phyloP scores from a whole-genome alignment of 2,797 vertebrate genomes.

The Phaenicophaeus curvirostris region DNA sequence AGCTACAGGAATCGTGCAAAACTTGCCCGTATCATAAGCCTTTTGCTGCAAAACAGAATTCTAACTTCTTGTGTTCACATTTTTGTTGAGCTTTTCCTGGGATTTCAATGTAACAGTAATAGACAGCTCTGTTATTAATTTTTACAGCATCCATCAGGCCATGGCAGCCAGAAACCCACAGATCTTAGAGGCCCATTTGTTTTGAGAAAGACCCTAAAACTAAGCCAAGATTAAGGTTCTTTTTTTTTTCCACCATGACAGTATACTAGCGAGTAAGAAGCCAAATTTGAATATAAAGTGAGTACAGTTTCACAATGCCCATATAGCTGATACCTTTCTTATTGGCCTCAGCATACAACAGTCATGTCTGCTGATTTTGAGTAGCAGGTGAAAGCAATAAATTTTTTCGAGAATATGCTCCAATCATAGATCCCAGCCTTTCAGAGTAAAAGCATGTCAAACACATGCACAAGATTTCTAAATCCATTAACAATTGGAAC shows the following conservation, averaged over 20 bases:
- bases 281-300: not conserved
- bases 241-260: not conserved
- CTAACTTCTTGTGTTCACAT: not conserved
- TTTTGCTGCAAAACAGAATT: not conserved
- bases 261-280: not conserved
- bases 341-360: not conserved
- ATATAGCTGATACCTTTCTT: not conserved
- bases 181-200: not conserved
- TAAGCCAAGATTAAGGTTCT: not conserved
- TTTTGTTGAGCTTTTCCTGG: not conserved
- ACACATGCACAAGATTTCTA: constrained; percentile 14
- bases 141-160: not conserved
- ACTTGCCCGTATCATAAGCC: not conserved
- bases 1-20: not conserved
- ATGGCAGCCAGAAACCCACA: not conserved
- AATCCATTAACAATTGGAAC: constrained; percentile 7
- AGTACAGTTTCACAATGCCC: not conserved
- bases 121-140: not conserved
- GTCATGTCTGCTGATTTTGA: not conserved
- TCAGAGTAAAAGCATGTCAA: not conserved
- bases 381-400: not conserved
- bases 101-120: not conserved
- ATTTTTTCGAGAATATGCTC: not conserved
- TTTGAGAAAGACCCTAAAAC: not conserved
- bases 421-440: not conserved